Base-by-base conservation (phyloP, 2,113 vertebrate genomes). In the Perca flavescens region DNA sequence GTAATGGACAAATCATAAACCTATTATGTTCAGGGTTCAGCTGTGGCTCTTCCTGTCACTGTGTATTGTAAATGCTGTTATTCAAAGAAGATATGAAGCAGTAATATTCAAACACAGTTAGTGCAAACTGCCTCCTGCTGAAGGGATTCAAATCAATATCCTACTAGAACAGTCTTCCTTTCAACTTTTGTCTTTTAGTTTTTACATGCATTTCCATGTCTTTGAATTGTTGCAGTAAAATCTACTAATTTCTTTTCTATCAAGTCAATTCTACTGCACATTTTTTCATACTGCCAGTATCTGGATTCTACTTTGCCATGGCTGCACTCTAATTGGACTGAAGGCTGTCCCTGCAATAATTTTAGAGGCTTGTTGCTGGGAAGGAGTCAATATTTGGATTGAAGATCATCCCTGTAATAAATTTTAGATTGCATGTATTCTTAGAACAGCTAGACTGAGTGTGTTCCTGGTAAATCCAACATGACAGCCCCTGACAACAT, bases 381-480 rank as follows among this genome's bases (percentile, higher is more conserved):
- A 86, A 81, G 14, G 11, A 77, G 77, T 83, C 82, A 83, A 87
- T 88, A 85, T 85, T 86, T 85, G 77, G 75, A 85, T 53, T 74
- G 34, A 75, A 77, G 57, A 79, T 86, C 69, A 88, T 78, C 74
- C 73, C 66, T 69, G 43, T 67, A 83, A 83, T 88, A 79, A n/a
- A 83, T 83, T 85, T 80, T 66, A 79, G 4, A 77, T 72, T 50
- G 57, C 50, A 54, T 19, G 19, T 52, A 34, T 70, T 75, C 78
- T 76, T 22, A 60, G 70, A 83, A 67, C 8, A 2, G 13, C 60
- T 66, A 65, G 77, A 47, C 62, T 52, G 47, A 81, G 52, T 15
- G 34, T 49, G 31, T 73, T 86, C 31, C 60, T 77, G 53, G 25
- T 80, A 77, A 66, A 80, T 84, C 36, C 47, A 40, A 77, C 65